These are phyloP conservation scores for Mamestra brassicae DNA, from an alignment of 2,888 invertebrate species.

Conservation along the genomic window DNA sequence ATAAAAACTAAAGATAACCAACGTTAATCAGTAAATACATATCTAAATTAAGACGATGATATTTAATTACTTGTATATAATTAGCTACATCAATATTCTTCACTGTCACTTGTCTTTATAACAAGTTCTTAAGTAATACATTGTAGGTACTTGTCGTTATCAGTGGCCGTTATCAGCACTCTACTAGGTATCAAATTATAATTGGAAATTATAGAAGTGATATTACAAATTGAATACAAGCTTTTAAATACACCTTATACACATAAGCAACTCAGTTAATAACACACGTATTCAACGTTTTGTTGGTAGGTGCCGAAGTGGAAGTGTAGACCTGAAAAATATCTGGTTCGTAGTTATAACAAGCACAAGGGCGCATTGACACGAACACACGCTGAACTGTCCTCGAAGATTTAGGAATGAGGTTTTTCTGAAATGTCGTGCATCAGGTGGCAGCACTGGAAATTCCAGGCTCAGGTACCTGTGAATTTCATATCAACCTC, in stretches of 20 bases:
- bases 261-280: background rate
- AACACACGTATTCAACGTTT: background rate
- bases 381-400: too few relatives aligned
- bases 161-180: slow-evolving; percentile 20
- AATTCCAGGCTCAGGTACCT: too few relatives aligned
- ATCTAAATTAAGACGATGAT: slow-evolving; percentile 22
- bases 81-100: slow-evolving; percentile 45
- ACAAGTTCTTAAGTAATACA: slow-evolving; percentile 38
- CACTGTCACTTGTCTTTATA: slow-evolving; percentile 38
- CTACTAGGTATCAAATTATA: slow-evolving; percentile 22
- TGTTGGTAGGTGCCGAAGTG: background rate
- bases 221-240: slow-evolving; percentile 35
- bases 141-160: slow-evolving; percentile 41
- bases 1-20: slow-evolving; percentile 17
- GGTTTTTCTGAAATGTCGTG: too few relatives aligned
- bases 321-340: background rate
- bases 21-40: slow-evolving; percentile 36
- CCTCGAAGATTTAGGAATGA: too few relatives aligned
- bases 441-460: too few relatives aligned
- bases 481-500: too few relatives aligned
- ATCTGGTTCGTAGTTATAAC: background rate
- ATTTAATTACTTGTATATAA: slow-evolving; percentile 51
- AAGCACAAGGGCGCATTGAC: background rate
- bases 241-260: slow-evolving; percentile 22
- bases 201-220: slow-evolving; percentile 24